A percentile compares a stretch with the other conserved stretches of the same genome.
phyloP scores from a whole-genome alignment of 2,888 invertebrate genomes.

The Limulus polyphemus region DNA sequence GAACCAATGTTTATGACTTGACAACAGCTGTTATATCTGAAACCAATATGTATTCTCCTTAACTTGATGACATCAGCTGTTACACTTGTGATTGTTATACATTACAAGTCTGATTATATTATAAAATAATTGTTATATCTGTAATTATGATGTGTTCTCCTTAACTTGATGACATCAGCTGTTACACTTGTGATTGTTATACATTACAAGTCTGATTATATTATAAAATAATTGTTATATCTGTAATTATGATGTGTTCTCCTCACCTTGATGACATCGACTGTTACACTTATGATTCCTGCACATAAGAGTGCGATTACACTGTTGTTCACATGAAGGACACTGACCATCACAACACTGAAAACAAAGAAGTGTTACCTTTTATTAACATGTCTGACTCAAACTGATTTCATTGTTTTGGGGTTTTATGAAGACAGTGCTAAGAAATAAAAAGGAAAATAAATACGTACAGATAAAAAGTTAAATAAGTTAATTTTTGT shows the following conservation, averaged over 20 bases:
- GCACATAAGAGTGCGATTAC: slow-evolving; percentile 68
- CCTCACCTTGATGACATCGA: slow-evolving; percentile 55
- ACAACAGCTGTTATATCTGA: slow-evolving; percentile 51
- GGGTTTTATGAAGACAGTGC: no score
- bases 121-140: slow-evolving; percentile 46
- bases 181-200: slow-evolving; percentile 73
- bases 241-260: slow-evolving; percentile 30
- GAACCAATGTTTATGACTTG: slow-evolving; percentile 36
- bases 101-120: slow-evolving; percentile 40
- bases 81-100: slow-evolving; percentile 77
- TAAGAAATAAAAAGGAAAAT: no score
- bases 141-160: background rate
- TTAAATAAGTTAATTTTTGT: no score
- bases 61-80: slow-evolving; percentile 61
- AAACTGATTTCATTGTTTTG: no score
- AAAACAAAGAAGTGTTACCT: slow-evolving; percentile 21
- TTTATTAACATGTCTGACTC: no score
- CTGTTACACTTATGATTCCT: slow-evolving; percentile 73
- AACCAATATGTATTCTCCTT: background rate
- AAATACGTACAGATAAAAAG: no score
- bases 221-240: slow-evolving; percentile 47
- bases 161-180: slow-evolving; percentile 59
- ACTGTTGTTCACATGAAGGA: slow-evolving; percentile 67
- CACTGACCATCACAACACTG: slow-evolving; percentile 75
- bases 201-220: slow-evolving; percentile 44